Evolutionary conservation across 2,113 vertebrate species (phyloP), one percentile per base, ranked within the genome.

Genomic region (Psilopogon haemacephalus): DNA sequence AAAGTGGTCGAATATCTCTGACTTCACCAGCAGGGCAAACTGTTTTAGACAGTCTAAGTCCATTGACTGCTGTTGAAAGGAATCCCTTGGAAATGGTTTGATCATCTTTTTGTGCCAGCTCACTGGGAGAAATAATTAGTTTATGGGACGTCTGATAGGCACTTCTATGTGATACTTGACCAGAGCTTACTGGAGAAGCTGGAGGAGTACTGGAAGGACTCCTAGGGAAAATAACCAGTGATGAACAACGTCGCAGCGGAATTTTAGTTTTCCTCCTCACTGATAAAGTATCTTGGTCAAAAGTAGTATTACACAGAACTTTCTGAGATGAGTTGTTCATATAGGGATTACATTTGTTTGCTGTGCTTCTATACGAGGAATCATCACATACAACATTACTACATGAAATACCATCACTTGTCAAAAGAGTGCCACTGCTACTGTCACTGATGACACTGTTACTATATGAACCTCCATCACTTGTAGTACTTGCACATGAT

Each of bases 151-250:
- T 98, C 64, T 98, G 98, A 93, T 97, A 98, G 82, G 97, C 80
- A 7, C 97, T 97, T 89, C 95, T 97, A 11, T 72, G 90, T 18
- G 97, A 96, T 30, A 97, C 85, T 23, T 98, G 97, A 77, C 96
- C 95, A 14, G 97, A 95, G 89, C 94, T 97, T 54, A 98, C 97
- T 4, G 99, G 99, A 59, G 98, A 99, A 40, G 98, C 95, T 30
- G 99, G 99, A 33, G 98, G 99, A 13, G 98, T 99, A 88, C 88
- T 97, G 40, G 98, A 98, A 81, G 98, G 98, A 91, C 98, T 99
- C 95, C 98, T 97, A 30, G 99, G 98, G 74, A 99, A 99, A 95
- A 99, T 98, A 70, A 99, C 98, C 95, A 99, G 95, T 3, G 99
- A 99, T 7, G 99, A 99, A 95, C 98, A 99, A 26, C 99, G 98